Evolutionary conservation across 2,888 invertebrate genomes (phyloP), one percentile per base, ranked within the genome.

Genomic region (Acrocyrtus sp.): DNA sequence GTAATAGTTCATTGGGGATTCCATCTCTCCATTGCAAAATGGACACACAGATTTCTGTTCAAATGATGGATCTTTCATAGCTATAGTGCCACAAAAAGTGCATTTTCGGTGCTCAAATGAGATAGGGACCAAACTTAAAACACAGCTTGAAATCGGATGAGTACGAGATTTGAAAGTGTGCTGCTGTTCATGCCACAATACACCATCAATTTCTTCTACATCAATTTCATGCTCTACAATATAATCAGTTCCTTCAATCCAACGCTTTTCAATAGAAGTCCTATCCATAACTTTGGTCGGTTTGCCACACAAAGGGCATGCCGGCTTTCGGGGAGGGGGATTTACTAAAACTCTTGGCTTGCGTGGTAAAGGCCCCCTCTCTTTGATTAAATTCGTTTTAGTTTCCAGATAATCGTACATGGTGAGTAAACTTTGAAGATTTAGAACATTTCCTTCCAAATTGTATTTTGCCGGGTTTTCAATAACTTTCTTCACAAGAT

Each of bases 401-500:
- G 74, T 68, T 29, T 54, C 63, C 22, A 74, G 39, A 41, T 58
- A 74, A n/a, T 51, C 41, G 58, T 69, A 65, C 54, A 74, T 74
- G 1, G 41, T 45, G 24, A 45, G 34, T n/a, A 74, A 22, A 50
- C 60, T 65, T 26, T 74, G 74, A 4, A 70, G 65, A 21, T 74
- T 69, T 8, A 48, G 2, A 5, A 63, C 48, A 24, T 47, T 63
- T 10, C 53, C 65, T 24, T 58, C 34, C 34, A 74, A 22, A n/a
- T 60, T 26, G 15, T 53, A 57, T 22, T 58, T 19, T 3, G 53
- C 61, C 17, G 65, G 74, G 58, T 63, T 65, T 43, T 63, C 58
- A 1, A 74, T 39, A 47, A 74, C 54, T 27, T 48, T 65, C 1
- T 69, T 45, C 2, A 70, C 47, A 5, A 74, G 2, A 17, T 51